Evolutionary conservation across 2,113 vertebrate species (phyloP).

Genomic region (Scomber colias): DNA sequence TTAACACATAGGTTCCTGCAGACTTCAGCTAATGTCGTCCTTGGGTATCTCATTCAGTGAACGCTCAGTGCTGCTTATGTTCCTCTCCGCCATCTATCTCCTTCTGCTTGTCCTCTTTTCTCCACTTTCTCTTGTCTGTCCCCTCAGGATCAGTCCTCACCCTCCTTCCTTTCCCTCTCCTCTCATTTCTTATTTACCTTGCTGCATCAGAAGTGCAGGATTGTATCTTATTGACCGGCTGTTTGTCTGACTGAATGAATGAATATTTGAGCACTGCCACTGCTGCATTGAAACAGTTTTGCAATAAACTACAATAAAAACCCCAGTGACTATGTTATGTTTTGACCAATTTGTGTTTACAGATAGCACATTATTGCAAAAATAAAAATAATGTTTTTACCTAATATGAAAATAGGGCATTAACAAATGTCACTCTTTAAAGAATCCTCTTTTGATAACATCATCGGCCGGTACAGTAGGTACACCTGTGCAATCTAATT

Average conservation of each 20-base stretch:
- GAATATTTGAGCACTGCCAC: constrained; percentile 7
- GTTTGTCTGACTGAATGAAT: constrained; percentile 21
- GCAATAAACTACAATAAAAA: background rate
- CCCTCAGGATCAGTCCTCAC: constrained; percentile 26
- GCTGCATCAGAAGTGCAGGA: constrained; percentile 25
- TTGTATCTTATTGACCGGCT: background rate
- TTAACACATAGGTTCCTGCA: constrained; percentile 23
- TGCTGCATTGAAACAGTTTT: background rate
- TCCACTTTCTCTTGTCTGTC: background rate
- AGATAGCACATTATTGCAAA: background rate
- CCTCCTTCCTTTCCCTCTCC: background rate
- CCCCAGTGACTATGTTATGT: background rate
- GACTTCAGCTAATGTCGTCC: constrained; percentile 25
- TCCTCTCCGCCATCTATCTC: constrained; percentile 40
- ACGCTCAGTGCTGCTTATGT: background rate
- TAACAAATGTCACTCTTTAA: background rate
- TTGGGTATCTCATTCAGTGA: constrained; percentile 27
- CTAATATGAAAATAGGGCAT: background rate
- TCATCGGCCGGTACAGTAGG: too few species aligned
- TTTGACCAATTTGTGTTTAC: background rate
- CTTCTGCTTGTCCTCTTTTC: constrained; percentile 34
- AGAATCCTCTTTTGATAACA: background rate
- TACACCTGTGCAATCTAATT: too few species aligned
- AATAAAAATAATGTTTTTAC: background rate
- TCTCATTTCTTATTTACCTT: constrained; percentile 54